Base-by-base conservation (phyloP, 1,140 invertebrate species). In the Drosophila albomicans region DNA sequence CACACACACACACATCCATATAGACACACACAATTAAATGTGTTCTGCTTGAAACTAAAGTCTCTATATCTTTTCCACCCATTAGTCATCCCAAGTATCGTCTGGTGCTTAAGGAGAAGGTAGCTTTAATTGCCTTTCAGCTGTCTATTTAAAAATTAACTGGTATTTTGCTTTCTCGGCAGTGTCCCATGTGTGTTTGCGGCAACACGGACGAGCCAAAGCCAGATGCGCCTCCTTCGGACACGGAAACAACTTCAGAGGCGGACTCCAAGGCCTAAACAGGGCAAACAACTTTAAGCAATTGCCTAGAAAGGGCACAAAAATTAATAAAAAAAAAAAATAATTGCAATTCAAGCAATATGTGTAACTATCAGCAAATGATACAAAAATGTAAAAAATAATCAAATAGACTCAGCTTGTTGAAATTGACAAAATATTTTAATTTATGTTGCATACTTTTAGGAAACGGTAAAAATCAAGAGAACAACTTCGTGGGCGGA, bases 11-110 rank as follows among this genome's bases (percentile, higher is more conserved):
- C 28, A 32, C 3, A 7, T n/a, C n/a, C n/a, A n/a, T n/a, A 3
- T 25, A 32, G 1, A 1, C 7, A 2, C 11, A n/a, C 28, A 32
- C 3, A 7, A 7, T 6, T n/a, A 30, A 25, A n/a, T n/a, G 7
- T 48, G 7, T 48, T 16, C 1, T 10, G 32, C 32, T 4, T 56
- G 4, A 25, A 38, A 56, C 15, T 56, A 35, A 56, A 5, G 7
- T 56, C 5, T 32, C 1, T 20, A 11, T 28, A 5, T 52, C 7
- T 38, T 30, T 38, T 10, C 7, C n/a, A 6, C 28, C 28, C 1
- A 1, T 38, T 75, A 96, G 96, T 79, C 96, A 97, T 93, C 96
- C 96, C 10, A 96, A 96, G 81, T 97, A 96, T 88, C 94, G 96
- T 76, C 93, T 95, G 70, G 96, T 96, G 49, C 93, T 97, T 13